Evolutionary conservation across 2,888 invertebrate species (phyloP).

Genomic region (Caenorhabditis wallacei): DNA sequence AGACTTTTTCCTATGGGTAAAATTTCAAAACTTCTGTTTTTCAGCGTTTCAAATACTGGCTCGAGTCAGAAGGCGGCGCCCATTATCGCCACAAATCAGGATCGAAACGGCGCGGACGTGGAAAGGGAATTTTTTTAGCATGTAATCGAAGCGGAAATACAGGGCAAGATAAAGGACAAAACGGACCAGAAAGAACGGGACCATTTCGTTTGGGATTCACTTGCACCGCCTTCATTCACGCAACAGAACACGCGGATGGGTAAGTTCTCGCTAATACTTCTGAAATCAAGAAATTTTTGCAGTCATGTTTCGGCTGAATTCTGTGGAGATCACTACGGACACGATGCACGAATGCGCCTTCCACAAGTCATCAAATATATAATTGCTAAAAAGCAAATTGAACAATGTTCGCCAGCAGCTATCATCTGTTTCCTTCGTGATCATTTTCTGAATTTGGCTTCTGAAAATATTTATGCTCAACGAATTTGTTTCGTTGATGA

Average conservation of each 20-base stretch:
- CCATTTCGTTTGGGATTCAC: constrained; percentile 73
- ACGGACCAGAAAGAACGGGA: constrained; percentile 60
- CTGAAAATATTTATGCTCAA: constrained; percentile 72
- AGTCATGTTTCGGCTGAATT: constrained; percentile 68
- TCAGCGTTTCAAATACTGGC: constrained; percentile 72
- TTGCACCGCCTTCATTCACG: constrained; percentile 74
- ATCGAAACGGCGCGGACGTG: constrained; percentile 67
- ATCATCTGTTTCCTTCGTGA: constrained; percentile 57
- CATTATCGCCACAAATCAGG: constrained; percentile 76
- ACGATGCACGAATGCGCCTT: constrained; percentile 74
- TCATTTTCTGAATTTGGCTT: constrained; percentile 63
- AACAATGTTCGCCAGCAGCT: constrained; percentile 50
- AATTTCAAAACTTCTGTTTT: constrained; percentile 18
- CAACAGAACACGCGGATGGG: constrained; percentile 72
- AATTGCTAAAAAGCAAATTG: constrained; percentile 71
- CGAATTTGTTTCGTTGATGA: constrained; percentile 70
- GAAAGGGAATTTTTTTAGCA: constrained; percentile 74
- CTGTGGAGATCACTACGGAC: constrained; percentile 77
- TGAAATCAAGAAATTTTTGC: constrained; percentile 19
- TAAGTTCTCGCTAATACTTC: constrained; percentile 22
- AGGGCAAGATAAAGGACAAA: constrained; percentile 12
- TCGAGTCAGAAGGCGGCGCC: constrained; percentile 75
- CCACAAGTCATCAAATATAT: constrained; percentile 74
- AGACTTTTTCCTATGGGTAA: neutral
- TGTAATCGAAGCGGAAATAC: constrained; percentile 73